Conservation (phyloP, 2,797 vertebrate genomes). For the Clarias laeviceps region DNA sequence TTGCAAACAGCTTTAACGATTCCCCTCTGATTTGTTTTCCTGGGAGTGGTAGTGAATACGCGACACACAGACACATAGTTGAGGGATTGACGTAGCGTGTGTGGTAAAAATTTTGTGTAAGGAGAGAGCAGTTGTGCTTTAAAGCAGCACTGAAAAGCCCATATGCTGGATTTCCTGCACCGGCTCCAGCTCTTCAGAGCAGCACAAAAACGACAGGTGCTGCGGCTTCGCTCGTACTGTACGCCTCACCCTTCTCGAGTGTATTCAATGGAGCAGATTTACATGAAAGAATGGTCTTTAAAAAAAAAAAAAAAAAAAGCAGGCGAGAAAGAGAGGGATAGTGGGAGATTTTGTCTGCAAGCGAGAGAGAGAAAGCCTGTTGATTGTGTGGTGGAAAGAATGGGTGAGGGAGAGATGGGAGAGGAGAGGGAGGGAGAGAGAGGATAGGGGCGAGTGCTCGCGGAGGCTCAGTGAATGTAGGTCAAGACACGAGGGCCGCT, state of each 20-base stretch:
- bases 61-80: constrained; percentile 2
- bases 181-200: constrained; percentile 27
- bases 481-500: constrained; percentile 57
- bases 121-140: constrained; percentile 22
- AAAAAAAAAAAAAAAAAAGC: constrained; percentile 5
- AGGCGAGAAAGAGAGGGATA: constrained; percentile 32
- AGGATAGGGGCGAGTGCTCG: constrained; percentile 47
- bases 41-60: constrained; percentile 36
- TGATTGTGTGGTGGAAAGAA: constrained; percentile 47
- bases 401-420: constrained; percentile 17
- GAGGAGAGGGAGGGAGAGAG: neutral
- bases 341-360: constrained; percentile 29
- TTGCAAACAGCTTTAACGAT: constrained; percentile 54
- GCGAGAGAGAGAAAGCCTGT: constrained; percentile 30
- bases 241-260: constrained; percentile 31
- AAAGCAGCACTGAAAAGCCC: constrained; percentile 44
- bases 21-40: constrained; percentile 50
- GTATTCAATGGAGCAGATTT: constrained; percentile 45
- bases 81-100: constrained; percentile 22
- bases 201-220: constrained; percentile 40
- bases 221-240: constrained; percentile 42
- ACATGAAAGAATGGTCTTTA: constrained; percentile 44
- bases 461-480: constrained; percentile 57
- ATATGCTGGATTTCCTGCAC: constrained; percentile 47
- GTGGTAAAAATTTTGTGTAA: constrained; percentile 38